These are phyloP conservation scores for Augiades crinisus DNA, from an alignment of 2,888 invertebrate species.

Conservation along the genomic window DNA sequence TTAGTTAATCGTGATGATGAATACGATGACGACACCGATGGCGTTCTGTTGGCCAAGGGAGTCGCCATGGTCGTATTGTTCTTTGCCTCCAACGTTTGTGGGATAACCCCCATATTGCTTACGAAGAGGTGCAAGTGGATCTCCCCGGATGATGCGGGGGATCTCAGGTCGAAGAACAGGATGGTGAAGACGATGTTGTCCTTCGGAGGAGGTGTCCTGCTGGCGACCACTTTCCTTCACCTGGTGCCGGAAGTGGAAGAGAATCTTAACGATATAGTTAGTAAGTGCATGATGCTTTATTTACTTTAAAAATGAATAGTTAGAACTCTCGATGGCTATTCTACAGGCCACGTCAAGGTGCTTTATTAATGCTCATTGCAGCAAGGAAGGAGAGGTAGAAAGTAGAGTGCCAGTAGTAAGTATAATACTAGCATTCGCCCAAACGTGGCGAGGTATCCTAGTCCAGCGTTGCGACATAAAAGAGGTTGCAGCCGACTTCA, in stretches of 20 bases:
- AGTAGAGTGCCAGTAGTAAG: too few species aligned
- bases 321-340: too few species aligned
- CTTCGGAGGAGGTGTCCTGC: constrained; percentile 91
- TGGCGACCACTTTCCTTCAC: constrained; percentile 91
- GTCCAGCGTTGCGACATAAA: too few species aligned
- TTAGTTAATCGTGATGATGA: too few species aligned
- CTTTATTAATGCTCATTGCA: too few species aligned
- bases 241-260: constrained; percentile 90
- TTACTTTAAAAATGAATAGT: too few species aligned
- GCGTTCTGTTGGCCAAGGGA: constrained; percentile 86
- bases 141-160: constrained; percentile 65
- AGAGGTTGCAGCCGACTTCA: too few species aligned
- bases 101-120: constrained; percentile 87
- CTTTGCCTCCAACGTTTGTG: constrained; percentile 87
- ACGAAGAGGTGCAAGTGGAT: constrained; percentile 84
- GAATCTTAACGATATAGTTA: constrained; percentile 82
- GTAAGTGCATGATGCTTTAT: constrained; percentile 50
- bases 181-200: constrained; percentile 84
- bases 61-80: constrained; percentile 91
- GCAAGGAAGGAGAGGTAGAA: too few species aligned
- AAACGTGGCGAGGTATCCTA: too few species aligned
- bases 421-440: too few species aligned
- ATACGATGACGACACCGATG: constrained; percentile 52
- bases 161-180: constrained; percentile 69
- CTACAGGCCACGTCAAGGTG: too few species aligned